A percentile compares a stretch with the other conserved stretches of the same genome.
Evolutionary conservation across 2,797 vertebrate genomes (phyloP).

Genomic region (Hypotaenidia okinawae): DNA sequence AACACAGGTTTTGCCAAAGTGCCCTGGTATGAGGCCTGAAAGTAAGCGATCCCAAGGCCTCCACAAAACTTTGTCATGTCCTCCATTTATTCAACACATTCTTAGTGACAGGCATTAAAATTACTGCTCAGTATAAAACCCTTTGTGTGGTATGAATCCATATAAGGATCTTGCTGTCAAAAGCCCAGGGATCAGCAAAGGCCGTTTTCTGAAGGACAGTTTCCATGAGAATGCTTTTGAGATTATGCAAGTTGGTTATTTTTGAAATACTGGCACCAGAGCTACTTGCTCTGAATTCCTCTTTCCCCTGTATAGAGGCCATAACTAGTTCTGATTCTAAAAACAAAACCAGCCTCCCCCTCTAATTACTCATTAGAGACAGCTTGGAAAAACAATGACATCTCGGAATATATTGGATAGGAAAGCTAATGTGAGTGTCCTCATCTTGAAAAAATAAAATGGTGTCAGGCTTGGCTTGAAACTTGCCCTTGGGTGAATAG

Average conservation of each 20-base stretch:
- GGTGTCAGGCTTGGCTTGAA: not conserved
- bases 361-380: not conserved
- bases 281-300: not conserved
- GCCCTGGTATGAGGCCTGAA: not conserved
- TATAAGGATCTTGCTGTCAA: slow-evolving; percentile 26
- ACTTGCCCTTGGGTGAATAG: not conserved
- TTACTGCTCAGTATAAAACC: fast-evolving
- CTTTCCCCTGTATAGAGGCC: not conserved
- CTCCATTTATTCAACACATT: not conserved
- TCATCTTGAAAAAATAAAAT: not conserved
- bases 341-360: not conserved
- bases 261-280: not conserved
- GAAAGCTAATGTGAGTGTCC: not conserved
- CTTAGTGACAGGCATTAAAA: fast-evolving
- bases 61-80: fast-evolving
- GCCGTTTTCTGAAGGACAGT: not conserved
- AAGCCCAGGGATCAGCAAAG: not conserved
- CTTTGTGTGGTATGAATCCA: not conserved
- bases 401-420: not conserved
- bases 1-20: not conserved
- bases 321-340: not conserved
- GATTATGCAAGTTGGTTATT: slow-evolving; percentile 11
- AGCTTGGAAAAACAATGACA: not conserved
- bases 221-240: slow-evolving; percentile 12
- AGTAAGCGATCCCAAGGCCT: not conserved